Conservation (phyloP, 1,140 invertebrate genomes). For the Pachypsylla venusta region DNA sequence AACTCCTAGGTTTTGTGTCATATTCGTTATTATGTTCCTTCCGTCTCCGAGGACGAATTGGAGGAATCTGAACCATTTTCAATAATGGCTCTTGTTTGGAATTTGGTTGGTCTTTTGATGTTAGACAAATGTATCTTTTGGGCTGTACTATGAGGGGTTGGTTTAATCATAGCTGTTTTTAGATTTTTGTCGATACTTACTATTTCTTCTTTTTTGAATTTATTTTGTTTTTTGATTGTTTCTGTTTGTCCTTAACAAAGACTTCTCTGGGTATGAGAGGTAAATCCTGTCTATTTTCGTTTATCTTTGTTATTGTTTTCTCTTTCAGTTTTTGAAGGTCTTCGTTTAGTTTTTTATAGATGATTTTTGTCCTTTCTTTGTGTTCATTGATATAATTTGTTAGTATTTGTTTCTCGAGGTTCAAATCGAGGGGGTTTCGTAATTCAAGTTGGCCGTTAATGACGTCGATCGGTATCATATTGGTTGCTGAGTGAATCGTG, state of each 20-base stretch:
- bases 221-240: background rate
- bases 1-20: too few relatives aligned
- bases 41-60: too few relatives aligned
- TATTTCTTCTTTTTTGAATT: background rate
- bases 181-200: background rate
- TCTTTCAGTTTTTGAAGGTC: background rate
- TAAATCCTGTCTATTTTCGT: background rate
- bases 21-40: too few relatives aligned
- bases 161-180: background rate
- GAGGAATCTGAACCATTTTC: too few relatives aligned
- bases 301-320: background rate
- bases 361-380: background rate
- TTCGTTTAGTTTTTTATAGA: background rate
- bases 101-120: background rate
- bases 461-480: background rate
- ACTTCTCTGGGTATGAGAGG: background rate
- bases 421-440: background rate
- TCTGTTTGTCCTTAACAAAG: background rate
- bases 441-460: background rate
- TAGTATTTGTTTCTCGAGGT: too few relatives aligned
- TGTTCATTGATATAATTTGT: background rate
- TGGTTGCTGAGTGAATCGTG: background rate
- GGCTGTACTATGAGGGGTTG: background rate
- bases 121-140: background rate
- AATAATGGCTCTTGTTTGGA: too few relatives aligned